Base-by-base conservation (phyloP, 2,888 invertebrate species). In the Timema podura region DNA sequence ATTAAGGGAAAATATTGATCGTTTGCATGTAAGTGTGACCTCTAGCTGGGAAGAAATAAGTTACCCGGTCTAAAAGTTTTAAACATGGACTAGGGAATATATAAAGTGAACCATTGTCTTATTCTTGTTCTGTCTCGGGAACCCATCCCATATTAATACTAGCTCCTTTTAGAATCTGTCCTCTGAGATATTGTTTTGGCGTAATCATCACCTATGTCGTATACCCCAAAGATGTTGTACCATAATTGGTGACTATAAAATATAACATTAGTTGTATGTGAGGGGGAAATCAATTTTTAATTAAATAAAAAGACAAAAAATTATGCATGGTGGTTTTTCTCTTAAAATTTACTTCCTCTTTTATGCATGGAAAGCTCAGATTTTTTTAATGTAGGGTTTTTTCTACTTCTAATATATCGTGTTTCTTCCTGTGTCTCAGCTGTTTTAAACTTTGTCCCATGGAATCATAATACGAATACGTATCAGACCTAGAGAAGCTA, bases 371-470 rank as follows among this genome's bases (percentile, higher is more conserved):
- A 16, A 64, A 11, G n/a, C 64, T n/a, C n/a, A 2, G n/a, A 30
- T 30, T 64, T 16, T 64, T 30, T 46, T 64, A 5, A 46, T 7
- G 13, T 46, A n/a, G 47, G 47, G n/a, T 64, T 64, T 64, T 54
- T 16, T 54, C 54, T 54, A 11, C 5, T 6, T 54, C 54, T 54
- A 13, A 16, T 6, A n/a, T 54, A 54, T 11, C n/a, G 6, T 9
- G 7, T 54, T 54, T 54, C 54, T 54, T 54, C 54, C 54, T 54
- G 54, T 54, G 54, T 54, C 15, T 54, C n/a, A 54, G 54, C 54
- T 54, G 54, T 16, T 7, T 7, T 54, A 13, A 54, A 15, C 16
- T 54, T 54, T 54, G 54, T 54, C 16, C 54, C 54, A 54, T 54
- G 54, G 54, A 54, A 54, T 54, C 54, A 5, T 16, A 54, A 54